Conservation (phyloP, 2,113 vertebrate genomes). For the Acinonyx jubatus region DNA sequence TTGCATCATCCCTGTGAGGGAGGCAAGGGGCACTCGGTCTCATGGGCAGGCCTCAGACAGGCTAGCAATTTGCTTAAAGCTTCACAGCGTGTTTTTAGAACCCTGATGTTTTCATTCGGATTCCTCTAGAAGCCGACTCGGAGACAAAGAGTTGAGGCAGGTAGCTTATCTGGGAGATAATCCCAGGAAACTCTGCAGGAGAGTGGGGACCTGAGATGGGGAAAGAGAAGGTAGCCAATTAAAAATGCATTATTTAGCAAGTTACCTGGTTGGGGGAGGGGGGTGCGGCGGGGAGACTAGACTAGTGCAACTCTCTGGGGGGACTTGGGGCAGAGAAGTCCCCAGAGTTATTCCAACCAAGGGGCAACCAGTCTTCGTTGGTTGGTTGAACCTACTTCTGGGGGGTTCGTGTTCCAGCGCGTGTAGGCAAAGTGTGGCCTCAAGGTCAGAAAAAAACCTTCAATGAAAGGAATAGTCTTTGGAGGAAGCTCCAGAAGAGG, state of each 20-base stretch:
- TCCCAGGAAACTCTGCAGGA: background rate
- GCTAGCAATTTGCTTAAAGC: background rate
- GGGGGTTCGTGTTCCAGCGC: rapidly evolving
- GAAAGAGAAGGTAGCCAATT: background rate
- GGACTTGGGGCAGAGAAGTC: background rate
- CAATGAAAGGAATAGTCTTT: background rate
- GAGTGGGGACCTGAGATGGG: background rate
- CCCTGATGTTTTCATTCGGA: background rate
- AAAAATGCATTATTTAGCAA: background rate
- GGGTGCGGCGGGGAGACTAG: background rate
- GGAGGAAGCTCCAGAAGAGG: background rate
- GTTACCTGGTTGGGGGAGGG: background rate
- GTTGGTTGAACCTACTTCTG: background rate
- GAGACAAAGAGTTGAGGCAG: background rate
- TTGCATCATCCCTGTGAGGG: rapidly evolving
- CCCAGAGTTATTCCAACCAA: background rate
- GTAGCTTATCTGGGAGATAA: background rate
- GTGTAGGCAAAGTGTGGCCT: background rate
- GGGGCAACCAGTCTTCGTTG: no score
- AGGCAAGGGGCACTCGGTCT: background rate
- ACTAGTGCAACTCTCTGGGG: no score
- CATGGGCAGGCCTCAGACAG: background rate
- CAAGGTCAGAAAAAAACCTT: background rate
- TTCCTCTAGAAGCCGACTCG: background rate
- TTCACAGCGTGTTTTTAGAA: background rate